Percentiles rank a stretch among this genome's conserved stretches.
phyloP scores from a whole-genome alignment of 2,888 invertebrate species.

The Apodemia mormo region DNA sequence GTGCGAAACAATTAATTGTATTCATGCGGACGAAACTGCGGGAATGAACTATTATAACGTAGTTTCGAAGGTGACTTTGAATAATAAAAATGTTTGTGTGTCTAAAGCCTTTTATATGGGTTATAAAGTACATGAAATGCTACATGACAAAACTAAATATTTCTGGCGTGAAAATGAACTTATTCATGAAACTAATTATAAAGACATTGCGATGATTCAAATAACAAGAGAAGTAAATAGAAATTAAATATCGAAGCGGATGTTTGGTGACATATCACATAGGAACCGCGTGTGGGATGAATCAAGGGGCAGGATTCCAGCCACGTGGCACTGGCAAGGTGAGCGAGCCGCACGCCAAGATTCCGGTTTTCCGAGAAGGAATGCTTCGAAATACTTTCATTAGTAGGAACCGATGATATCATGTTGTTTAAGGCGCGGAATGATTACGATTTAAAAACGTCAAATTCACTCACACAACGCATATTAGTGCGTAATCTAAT shows the following conservation, averaged over 20 bases:
- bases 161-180: background rate
- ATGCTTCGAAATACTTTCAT: conserved; percentile 44
- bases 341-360: conserved; percentile 47
- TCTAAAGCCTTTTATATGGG: background rate
- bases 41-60: no score
- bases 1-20: no score
- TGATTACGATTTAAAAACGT: no score
- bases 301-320: conserved; percentile 44
- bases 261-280: conserved; percentile 35
- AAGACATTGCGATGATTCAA: background rate
- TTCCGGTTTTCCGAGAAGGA: conserved; percentile 57
- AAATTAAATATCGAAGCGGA: background rate
- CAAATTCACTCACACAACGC: no score
- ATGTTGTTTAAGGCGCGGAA: no score
- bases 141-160: background rate
- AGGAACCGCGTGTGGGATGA: conserved; percentile 41
- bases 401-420: conserved; percentile 46
- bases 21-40: no score
- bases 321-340: conserved; percentile 49
- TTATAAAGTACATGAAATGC: background rate
- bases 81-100: background rate
- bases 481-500: no score
- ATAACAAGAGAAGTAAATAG: background rate
- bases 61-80: background rate
- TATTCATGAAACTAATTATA: background rate